phyloP scores from a whole-genome alignment of 1,140 invertebrate genomes.

The Zaprionus capensis region DNA sequence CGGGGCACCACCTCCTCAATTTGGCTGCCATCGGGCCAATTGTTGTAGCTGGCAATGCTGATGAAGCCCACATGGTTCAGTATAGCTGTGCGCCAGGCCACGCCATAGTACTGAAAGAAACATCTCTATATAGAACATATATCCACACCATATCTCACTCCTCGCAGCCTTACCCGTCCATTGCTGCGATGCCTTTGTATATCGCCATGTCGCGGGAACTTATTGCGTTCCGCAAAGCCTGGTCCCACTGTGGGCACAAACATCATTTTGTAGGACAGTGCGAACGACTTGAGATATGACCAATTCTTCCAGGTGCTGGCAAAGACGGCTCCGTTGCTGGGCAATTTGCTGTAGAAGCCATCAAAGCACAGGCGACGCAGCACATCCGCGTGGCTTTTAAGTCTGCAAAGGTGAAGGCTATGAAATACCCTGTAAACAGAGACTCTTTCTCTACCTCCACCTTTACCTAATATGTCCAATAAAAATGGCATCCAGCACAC shows the following conservation, averaged over 20 bases:
- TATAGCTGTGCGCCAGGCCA: slow-evolving; percentile 86
- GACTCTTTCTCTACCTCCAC: too few relatives aligned
- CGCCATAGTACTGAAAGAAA: slow-evolving; percentile 85
- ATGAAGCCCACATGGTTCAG: slow-evolving; percentile 85
- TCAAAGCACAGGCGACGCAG: slow-evolving; percentile 86
- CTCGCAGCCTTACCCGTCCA: slow-evolving; percentile 76
- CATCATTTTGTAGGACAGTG: slow-evolving; percentile 85
- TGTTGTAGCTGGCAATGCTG: slow-evolving; percentile 87
- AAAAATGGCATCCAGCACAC: slow-evolving; percentile 86
- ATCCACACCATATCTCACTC: neutral
- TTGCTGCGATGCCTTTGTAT: slow-evolving; percentile 86
- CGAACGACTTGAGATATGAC: slow-evolving; percentile 86
- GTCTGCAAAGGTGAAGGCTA: slow-evolving; percentile 38
- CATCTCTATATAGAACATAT: neutral
- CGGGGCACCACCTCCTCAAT: slow-evolving; percentile 86
- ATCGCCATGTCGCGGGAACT: slow-evolving; percentile 86
- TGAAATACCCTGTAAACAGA: neutral
- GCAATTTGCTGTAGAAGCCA: slow-evolving; percentile 88
- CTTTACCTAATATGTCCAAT: slow-evolving; percentile 85
- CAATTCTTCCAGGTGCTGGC: slow-evolving; percentile 88
- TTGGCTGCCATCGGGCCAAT: slow-evolving; percentile 88
- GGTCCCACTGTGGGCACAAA: slow-evolving; percentile 87
- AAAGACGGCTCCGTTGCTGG: slow-evolving; percentile 87
- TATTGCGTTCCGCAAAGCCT: slow-evolving; percentile 86
- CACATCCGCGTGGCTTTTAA: slow-evolving; percentile 80